Evolutionary conservation across 2,797 vertebrate species (phyloP), one percentile per base, ranked within the genome.

Genomic region (Oophaga sylvatica): DNA sequence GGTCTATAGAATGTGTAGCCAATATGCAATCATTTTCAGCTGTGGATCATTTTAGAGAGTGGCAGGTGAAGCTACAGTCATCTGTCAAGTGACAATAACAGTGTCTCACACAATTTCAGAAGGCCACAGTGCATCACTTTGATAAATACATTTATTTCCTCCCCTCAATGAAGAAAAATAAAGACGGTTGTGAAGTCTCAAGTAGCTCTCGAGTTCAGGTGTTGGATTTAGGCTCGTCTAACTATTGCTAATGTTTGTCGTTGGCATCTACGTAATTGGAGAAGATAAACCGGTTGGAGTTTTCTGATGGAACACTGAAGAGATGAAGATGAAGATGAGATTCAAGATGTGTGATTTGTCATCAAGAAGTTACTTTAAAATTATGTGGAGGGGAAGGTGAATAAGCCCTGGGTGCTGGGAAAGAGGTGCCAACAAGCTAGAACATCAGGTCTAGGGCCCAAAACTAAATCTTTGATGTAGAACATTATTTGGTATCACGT

Each of bases 61-160:
- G 83, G 85, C 91, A 90, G 88, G 88, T 87, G 88, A 91, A 75
- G 89, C 90, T 89, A 88, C 84, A 91, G 87, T 89, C 90, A 91
- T 91, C 90, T 90, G 88, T 91, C 90, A 90, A 90, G 83, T 90
- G 91, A 90, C 88, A 90, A 89, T 87, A 90, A 90, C 84, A 82
- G 85, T 68, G 83, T 88, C 83, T 90, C 75, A 56, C 77, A 83
- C 81, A 87, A 88, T 90, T 89, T 85, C 87, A 89, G 83, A 79
- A 84, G 84, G 82, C 59, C 87, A 82, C 65, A 73, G 81, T 87
- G 78, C 81, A 83, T 84, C 86, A 90, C 67, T 75, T 63, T 81
- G 77, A 56, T 88, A 88, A 88, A 89, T 88, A 88, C 79, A 41
- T 88, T 87, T 73, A 84, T 81, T 81, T 84, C 65, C 65, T 81